These are phyloP conservation scores for Heliconius ethilla DNA, from an alignment of 2,888 invertebrate species.

Conservation along the genomic window DNA sequence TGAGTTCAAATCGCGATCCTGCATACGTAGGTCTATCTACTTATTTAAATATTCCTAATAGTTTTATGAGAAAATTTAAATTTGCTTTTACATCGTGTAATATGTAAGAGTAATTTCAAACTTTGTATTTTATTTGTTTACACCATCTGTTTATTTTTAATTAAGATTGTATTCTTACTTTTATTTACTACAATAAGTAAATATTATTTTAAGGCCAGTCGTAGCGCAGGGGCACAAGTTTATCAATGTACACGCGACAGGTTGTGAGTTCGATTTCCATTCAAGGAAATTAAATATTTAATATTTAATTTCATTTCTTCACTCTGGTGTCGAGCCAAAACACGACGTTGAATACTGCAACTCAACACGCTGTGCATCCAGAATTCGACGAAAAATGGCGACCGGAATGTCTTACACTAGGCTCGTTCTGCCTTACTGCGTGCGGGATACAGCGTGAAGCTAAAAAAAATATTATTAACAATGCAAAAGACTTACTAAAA, in stretches of 20 bases:
- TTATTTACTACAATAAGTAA: too few relatives aligned
- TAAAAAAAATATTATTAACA: not conserved
- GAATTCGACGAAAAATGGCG: not conserved
- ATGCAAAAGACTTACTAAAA: too few relatives aligned
- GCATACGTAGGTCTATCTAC: too few relatives aligned
- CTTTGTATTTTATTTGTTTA: too few relatives aligned
- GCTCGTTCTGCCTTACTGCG: not conserved
- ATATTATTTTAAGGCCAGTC: not conserved
- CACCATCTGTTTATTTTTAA: too few relatives aligned
- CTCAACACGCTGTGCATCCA: not conserved
- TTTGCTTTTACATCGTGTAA: too few relatives aligned
- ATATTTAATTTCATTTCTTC: not conserved
- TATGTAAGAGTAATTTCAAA: too few relatives aligned
- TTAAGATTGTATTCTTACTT: too few relatives aligned
- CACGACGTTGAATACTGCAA: not conserved
- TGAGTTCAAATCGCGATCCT: too few relatives aligned
- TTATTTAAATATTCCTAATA: too few relatives aligned
- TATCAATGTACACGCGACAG: not conserved
- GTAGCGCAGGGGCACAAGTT: not conserved
- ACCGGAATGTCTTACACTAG: not conserved
- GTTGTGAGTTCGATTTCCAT: not conserved
- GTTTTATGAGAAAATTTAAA: too few relatives aligned
- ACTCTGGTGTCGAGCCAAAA: not conserved
- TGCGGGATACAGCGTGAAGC: not conserved
- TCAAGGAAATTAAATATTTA: not conserved